These are phyloP conservation scores for Aphis craccivora DNA, from an alignment of 1,140 invertebrate species.

Conservation along the genomic window DNA sequence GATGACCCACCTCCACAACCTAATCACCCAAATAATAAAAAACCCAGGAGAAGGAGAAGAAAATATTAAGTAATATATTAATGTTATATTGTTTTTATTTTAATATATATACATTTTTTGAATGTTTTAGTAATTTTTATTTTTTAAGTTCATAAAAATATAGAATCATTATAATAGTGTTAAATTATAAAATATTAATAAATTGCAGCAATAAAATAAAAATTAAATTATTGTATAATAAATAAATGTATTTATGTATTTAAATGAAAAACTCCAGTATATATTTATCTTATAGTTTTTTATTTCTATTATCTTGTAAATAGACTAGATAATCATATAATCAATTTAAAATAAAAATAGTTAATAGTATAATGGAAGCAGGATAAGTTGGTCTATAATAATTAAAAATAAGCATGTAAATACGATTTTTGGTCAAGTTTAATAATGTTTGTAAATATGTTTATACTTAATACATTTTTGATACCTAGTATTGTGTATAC, in stretches of 20 bases:
- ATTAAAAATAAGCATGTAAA: neutral
- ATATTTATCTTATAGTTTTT: too few species aligned
- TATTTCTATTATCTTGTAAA: too few species aligned
- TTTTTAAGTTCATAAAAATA: neutral
- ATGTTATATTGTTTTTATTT: neutral
- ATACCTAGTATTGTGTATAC: too few species aligned
- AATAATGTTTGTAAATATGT: too few species aligned
- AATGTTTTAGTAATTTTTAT: slow-evolving; percentile 26
- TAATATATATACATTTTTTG: neutral
- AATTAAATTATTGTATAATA: neutral
- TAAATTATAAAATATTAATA: neutral
- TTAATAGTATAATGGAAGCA: too few species aligned
- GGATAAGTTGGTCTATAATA: neutral
- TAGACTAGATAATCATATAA: too few species aligned
- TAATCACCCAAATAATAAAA: slow-evolving; percentile 18
- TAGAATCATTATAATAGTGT: neutral
- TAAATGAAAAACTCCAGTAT: neutral
- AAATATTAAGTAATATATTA: slow-evolving; percentile 12
- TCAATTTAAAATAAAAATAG: too few species aligned
- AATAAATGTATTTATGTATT: neutral
- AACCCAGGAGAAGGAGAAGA: slow-evolving; percentile 39
- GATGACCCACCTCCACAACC: slow-evolving; percentile 41
- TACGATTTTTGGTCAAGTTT: too few species aligned
- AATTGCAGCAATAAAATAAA: neutral
- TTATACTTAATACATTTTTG: too few species aligned